phyloP scores from a whole-genome alignment of 2,888 invertebrate genomes.

The Mamestra brassicae region DNA sequence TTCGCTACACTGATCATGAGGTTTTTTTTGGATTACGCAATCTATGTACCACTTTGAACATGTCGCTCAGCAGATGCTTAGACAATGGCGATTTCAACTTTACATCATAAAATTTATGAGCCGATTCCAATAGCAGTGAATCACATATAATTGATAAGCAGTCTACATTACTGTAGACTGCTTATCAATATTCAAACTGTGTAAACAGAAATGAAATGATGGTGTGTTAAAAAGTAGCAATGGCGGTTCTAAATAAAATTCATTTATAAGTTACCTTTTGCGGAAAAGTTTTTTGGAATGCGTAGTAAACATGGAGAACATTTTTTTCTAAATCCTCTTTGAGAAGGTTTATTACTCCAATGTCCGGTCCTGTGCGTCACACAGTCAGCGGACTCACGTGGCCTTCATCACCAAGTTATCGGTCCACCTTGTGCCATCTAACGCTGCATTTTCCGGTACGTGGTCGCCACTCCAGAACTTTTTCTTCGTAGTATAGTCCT shows the following conservation, averaged over 20 bases:
- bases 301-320: no score
- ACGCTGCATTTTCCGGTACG: no score
- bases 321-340: no score
- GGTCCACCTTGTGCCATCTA: no score
- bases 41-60: not conserved
- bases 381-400: no score
- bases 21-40: not conserved
- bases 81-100: conserved; percentile 16
- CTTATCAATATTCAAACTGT: conserved; percentile 24
- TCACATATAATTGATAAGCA: no score
- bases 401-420: no score
- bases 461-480: no score
- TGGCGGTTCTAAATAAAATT: conserved; percentile 16
- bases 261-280: not conserved
- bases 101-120: conserved; percentile 29
- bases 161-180: conserved; percentile 13
- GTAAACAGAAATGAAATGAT: conserved; percentile 17
- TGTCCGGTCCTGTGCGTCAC: no score
- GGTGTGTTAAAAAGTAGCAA: conserved; percentile 16
- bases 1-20: not conserved
- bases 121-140: conserved; percentile 18
- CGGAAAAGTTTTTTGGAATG: not conserved
- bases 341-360: no score
- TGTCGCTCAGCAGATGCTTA: not conserved
- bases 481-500: no score